These are phyloP conservation scores for Accipiter virgatus DNA, from an alignment of 2,113 vertebrate species.

Conservation along the genomic window DNA sequence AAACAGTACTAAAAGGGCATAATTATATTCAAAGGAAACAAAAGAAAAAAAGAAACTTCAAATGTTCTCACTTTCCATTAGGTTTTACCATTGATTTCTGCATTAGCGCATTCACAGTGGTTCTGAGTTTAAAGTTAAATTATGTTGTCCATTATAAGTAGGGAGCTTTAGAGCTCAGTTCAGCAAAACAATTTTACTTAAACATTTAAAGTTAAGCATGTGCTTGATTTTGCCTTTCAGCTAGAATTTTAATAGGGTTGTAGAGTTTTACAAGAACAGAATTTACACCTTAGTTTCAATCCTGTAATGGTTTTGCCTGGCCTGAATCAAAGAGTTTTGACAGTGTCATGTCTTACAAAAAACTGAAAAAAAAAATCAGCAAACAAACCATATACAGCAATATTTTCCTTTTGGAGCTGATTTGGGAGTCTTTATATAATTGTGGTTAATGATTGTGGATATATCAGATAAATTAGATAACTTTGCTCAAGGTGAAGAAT, in stretches of 20 bases:
- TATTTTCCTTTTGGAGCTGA: not conserved
- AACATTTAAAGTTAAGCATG: not conserved
- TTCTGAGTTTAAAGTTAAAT: slow-evolving; percentile 14
- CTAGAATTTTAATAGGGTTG: not conserved
- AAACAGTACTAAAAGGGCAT: not conserved
- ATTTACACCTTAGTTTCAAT: not conserved
- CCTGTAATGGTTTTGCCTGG: not conserved
- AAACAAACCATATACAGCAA: not conserved
- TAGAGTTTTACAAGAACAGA: not conserved
- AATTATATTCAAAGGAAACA: not conserved
- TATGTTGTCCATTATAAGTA: not conserved
- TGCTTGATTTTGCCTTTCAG: not conserved
- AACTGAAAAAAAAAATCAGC: not conserved
- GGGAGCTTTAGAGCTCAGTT: not conserved
- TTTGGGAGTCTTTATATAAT: not conserved
- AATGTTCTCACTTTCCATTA: slow-evolving; percentile 8
- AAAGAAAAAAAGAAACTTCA: slow-evolving; percentile 23
- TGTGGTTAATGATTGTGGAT: not conserved
- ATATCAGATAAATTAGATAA: not conserved
- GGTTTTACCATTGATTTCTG: slow-evolving; percentile 4
- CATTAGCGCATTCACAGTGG: not conserved
- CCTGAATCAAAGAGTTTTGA: not conserved
- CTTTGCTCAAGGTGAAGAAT: not conserved
- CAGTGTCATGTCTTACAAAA: not conserved
- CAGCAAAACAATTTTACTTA: not conserved